These are phyloP conservation scores for Formicarius rufipectus DNA, from an alignment of 2,113 vertebrate species.

Conservation along the genomic window DNA sequence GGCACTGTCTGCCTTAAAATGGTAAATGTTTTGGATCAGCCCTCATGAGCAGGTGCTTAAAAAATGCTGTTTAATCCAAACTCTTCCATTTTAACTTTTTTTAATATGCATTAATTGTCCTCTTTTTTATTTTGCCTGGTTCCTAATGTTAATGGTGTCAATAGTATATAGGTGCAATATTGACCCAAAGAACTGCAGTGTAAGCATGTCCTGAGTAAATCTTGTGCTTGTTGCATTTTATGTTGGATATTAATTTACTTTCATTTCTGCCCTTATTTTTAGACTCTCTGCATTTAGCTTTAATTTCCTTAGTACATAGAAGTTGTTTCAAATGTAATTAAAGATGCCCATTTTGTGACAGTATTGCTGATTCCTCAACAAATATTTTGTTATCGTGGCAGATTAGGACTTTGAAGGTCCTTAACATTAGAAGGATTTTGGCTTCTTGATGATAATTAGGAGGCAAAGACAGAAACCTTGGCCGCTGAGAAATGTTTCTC, in stretches of 20 bases:
- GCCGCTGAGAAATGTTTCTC: neutral
- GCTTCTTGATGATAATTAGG: neutral
- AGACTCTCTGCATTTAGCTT: neutral
- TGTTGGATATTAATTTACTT: neutral
- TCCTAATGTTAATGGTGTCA: neutral
- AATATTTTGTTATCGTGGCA: neutral
- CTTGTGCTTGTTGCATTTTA: neutral
- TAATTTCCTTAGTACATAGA: neutral
- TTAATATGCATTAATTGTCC: neutral
- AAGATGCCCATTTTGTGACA: neutral
- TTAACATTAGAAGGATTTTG: neutral
- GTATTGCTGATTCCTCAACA: neutral
- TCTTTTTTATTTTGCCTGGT: neutral
- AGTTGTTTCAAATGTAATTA: neutral
- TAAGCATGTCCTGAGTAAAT: neutral
- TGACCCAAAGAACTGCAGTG: neutral
- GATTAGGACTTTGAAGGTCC: neutral
- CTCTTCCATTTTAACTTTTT: neutral
- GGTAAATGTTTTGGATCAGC: neutral
- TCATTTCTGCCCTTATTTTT: neutral
- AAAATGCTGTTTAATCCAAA: neutral
- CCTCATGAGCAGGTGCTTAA: neutral
- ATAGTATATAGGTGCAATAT: neutral
- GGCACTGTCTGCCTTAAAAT: neutral
- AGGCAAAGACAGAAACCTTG: neutral